Conservation (phyloP, 64 coral and sea anemone species). For the Actinia tenebrosa region DNA sequence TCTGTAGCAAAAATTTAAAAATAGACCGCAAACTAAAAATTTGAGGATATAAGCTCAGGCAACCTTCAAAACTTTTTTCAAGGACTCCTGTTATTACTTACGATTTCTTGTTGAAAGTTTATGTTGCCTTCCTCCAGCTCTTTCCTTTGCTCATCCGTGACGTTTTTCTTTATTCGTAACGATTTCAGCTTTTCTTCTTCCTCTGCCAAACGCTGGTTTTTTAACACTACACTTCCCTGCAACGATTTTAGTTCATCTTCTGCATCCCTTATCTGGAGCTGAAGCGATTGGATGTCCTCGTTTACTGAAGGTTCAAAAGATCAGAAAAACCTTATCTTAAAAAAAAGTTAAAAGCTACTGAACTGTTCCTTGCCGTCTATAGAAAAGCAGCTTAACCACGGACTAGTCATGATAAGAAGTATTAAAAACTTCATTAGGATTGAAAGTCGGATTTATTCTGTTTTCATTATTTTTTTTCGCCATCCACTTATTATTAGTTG, state of each 20-base stretch:
- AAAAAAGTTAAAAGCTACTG: not conserved
- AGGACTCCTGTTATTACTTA: not conserved
- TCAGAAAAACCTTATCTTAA: not conserved
- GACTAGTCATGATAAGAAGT: too few species aligned
- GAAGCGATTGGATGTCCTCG: conserved; percentile 64
- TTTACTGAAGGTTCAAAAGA: conserved; percentile 44
- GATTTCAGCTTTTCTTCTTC: conserved; percentile 86
- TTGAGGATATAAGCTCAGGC: too few species aligned
- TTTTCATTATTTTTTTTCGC: not conserved
- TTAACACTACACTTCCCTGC: conserved; percentile 66
- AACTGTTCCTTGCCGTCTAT: too few species aligned
- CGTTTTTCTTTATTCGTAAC: conserved; percentile 59
- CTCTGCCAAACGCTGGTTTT: conserved; percentile 80
- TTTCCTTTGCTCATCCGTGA: conserved; percentile 33
- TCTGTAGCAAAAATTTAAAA: not conserved
- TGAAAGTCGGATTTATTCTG: not conserved
- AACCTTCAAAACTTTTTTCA: too few species aligned
- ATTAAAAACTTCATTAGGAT: not conserved
- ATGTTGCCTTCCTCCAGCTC: conserved; percentile 41
- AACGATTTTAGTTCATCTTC: conserved; percentile 77
- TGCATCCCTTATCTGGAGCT: conserved; percentile 65
- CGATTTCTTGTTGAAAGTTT: not conserved
- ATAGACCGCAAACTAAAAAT: not conserved
- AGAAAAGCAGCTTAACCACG: not conserved
- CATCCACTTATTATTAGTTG: not conserved